Evolutionary conservation across 2,888 invertebrate genomes (phyloP), one percentile per base, ranked within the genome.

Genomic region (Eumerus sabulonum): DNA sequence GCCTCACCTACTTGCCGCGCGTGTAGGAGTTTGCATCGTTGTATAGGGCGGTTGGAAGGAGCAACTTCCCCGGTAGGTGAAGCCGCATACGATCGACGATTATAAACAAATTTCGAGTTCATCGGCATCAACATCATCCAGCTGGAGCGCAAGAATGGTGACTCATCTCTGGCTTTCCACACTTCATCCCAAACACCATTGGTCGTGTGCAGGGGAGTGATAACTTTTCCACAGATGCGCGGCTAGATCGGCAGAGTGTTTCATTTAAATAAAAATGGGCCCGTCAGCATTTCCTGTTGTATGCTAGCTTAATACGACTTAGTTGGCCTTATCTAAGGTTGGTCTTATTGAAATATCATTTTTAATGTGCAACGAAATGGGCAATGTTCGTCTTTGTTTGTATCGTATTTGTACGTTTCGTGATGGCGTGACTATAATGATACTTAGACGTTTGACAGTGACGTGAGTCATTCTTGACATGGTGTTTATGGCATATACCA

Each of bases 201-300:
- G 42, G 9, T 12, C 38, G 17, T 59, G 13, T 47, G 36, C 27
- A 42, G 36, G 76, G 76, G 76, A 72, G 76, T 66, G 72, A 72
- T 67, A 67, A 77, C 76, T 51, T 67, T 27, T 67, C 53, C 60
- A 47, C 57, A 42, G 57, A 66, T 71, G 51, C 51, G 42, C 54
- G 72, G 40, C 73, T 62, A 67, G 62, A 74, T 72, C 72, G 56
- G 57, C 47, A 40, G 62, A 54, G 60, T 63, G 53, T 60, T 72
- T 54, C 51, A 77, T 77, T 77, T 77, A 48, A 73, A 77, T 77
- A 68, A 73, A 76, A 77, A 73, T 77, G 73, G 77, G 77, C 73
- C 73, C 63, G 77, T 54, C 77, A 63, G 67, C 50, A 45, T 73
- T 77, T 77, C 77, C 77, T 77, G 77, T 77, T 27, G 59, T 35